A percentile compares a stretch with the other conserved stretches of the same genome.
Evolutionary conservation across 2,888 invertebrate species (phyloP).

Genomic region (Pristionchus entomophagus): DNA sequence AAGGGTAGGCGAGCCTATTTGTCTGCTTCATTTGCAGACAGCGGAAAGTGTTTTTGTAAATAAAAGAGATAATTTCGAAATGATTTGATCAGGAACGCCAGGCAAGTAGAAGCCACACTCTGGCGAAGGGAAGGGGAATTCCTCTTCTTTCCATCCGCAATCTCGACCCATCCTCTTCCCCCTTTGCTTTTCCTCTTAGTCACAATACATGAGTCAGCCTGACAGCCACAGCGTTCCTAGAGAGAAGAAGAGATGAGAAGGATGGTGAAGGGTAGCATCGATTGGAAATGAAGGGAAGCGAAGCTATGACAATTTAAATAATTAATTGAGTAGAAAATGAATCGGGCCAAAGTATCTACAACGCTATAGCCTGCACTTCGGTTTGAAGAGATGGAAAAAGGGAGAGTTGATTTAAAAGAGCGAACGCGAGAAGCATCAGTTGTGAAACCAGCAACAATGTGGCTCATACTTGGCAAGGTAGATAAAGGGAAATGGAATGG

Average conservation of each 20-base stretch:
- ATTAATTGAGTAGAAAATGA: background rate
- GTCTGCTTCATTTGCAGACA: too few species aligned
- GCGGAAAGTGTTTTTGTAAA: too few species aligned
- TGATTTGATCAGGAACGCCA: background rate
- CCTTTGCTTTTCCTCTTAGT: conserved; percentile 26
- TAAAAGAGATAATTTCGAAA: background rate
- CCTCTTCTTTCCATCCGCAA: background rate
- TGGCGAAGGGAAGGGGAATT: background rate
- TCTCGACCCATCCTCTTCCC: background rate
- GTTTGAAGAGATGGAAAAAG: too few species aligned
- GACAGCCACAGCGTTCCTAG: background rate
- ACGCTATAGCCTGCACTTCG: too few species aligned
- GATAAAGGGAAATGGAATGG: too few species aligned
- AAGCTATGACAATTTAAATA: background rate
- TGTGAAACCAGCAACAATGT: too few species aligned
- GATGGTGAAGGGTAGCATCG: background rate
- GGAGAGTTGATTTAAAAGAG: too few species aligned
- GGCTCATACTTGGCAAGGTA: too few species aligned
- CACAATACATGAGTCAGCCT: background rate
- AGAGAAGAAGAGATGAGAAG: background rate
- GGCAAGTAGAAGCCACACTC: background rate
- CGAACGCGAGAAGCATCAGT: too few species aligned
- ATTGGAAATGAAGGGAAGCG: background rate
- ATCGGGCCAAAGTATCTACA: too few species aligned
- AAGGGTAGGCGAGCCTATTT: too few species aligned